phyloP scores from a whole-genome alignment of 2,888 invertebrate genomes.

The Alviniconcha strummeri region DNA sequence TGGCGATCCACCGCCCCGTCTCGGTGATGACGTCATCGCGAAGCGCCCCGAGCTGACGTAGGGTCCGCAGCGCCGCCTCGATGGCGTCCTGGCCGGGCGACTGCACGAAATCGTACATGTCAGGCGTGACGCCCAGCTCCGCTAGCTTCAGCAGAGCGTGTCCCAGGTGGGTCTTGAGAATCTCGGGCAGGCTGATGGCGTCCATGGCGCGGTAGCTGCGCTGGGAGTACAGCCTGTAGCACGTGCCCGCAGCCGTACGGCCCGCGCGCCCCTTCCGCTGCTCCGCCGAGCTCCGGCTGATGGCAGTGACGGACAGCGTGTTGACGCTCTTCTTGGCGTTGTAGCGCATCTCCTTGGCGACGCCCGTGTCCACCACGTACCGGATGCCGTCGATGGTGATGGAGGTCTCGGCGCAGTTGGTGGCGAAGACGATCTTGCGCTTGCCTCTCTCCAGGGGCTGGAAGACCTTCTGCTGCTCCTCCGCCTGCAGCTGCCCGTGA shows the following conservation, averaged over 20 bases:
- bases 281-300: constrained; percentile 71
- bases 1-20: constrained; percentile 63
- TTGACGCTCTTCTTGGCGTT: constrained; percentile 66
- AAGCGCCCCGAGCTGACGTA: constrained; percentile 61
- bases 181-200: constrained; percentile 67
- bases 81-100: constrained; percentile 57
- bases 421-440: constrained; percentile 72
- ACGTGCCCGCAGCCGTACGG: constrained; percentile 70
- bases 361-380: constrained; percentile 73
- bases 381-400: constrained; percentile 73
- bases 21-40: constrained; percentile 56
- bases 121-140: constrained; percentile 62
- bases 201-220: constrained; percentile 66
- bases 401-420: constrained; percentile 74
- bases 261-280: constrained; percentile 74
- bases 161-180: constrained; percentile 61
- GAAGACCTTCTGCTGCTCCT: constrained; percentile 70
- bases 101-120: constrained; percentile 68
- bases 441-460: constrained; percentile 46
- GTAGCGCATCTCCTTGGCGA: constrained; percentile 70
- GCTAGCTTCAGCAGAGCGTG: constrained; percentile 64
- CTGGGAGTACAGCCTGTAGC: constrained; percentile 70
- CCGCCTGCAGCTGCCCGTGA: constrained; percentile 66
- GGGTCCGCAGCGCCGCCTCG: constrained; percentile 50
- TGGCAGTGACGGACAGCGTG: constrained; percentile 56